A percentile compares a stretch with the other conserved stretches of the same genome.
phyloP scores from a whole-genome alignment of 2,888 invertebrate species.

The Andrena chrysosceles region DNA sequence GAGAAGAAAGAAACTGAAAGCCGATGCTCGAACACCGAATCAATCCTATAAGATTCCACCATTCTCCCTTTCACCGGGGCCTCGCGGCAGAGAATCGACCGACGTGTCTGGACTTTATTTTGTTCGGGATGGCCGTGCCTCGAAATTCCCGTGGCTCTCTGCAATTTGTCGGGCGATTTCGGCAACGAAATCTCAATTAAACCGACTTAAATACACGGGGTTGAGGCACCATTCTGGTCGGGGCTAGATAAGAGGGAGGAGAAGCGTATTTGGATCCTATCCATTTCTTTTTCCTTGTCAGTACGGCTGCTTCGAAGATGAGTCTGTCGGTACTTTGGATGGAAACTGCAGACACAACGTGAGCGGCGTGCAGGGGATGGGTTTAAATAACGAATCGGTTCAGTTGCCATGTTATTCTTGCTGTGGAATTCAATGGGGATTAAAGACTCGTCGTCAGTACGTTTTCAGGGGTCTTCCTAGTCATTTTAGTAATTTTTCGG shows the following conservation, averaged over 20 bases:
- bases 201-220: conserved; percentile 34
- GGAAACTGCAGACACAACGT: too few relatives aligned
- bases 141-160: conserved; percentile 46
- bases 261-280: not conserved
- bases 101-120: conserved; percentile 68
- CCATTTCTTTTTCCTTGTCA: not conserved
- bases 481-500: too few relatives aligned
- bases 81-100: conserved; percentile 46
- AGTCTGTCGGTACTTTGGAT: not conserved
- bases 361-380: too few relatives aligned
- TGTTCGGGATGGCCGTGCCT: conserved; percentile 12
- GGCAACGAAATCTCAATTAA: conserved; percentile 62
- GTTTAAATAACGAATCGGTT: too few relatives aligned
- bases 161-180: conserved; percentile 59
- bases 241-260: conserved; percentile 19
- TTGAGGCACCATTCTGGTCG: not conserved
- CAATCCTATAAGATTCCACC: conserved; percentile 68
- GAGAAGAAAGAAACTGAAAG: conserved; percentile 66
- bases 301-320: not conserved
- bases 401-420: too few relatives aligned
- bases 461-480: too few relatives aligned
- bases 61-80: conserved; percentile 62
- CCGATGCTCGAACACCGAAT: conserved; percentile 71
- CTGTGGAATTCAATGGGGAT: too few relatives aligned
- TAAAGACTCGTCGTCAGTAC: too few relatives aligned